These are phyloP conservation scores for Andrena hattorfiana DNA, from an alignment of 2,888 invertebrate genomes.

Conservation along the genomic window DNA sequence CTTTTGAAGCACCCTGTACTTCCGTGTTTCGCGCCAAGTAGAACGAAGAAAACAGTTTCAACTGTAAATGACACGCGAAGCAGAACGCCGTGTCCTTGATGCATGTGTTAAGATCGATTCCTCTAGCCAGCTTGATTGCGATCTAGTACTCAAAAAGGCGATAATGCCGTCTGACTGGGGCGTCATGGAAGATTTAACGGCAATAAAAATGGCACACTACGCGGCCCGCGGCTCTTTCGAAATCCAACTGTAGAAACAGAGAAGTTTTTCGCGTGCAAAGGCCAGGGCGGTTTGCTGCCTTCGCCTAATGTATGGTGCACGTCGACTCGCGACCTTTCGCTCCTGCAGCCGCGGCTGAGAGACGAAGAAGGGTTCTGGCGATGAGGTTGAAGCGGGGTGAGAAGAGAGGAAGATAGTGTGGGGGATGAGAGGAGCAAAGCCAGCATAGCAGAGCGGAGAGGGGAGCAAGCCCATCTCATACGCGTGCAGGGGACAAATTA, in stretches of 20 bases:
- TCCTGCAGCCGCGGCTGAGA: constrained; percentile 9
- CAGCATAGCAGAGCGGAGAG: constrained; percentile 52
- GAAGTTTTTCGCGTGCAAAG: constrained; percentile 40
- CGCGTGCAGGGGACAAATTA: constrained; percentile 84
- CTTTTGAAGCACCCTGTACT: background rate
- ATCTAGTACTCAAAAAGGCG: constrained; percentile 10
- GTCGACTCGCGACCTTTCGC: constrained; percentile 52
- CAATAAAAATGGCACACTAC: constrained; percentile 12
- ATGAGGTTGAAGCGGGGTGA: constrained; percentile 7
- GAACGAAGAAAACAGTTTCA: background rate
- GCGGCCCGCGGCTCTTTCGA: background rate
- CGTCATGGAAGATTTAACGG: constrained; percentile 25
- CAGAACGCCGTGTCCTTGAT: constrained; percentile 1
- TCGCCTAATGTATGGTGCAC: constrained; percentile 52
- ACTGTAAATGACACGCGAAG: constrained; percentile 22
- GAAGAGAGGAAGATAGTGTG: background rate
- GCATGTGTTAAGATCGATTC: constrained; percentile 35
- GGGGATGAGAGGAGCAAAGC: constrained; percentile 32
- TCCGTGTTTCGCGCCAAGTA: constrained; percentile 7
- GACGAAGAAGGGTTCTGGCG: constrained; percentile 10
- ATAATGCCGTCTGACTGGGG: constrained; percentile 2
- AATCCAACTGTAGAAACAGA: constrained; percentile 22
- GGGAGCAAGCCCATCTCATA: constrained; percentile 77
- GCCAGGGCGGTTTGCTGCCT: constrained; percentile 16
- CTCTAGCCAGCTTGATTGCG: background rate